Percentiles rank a stretch among this genome's conserved stretches.
phyloP scores from a whole-genome alignment of 2,888 invertebrate species.

The Prosapia bicincta region DNA sequence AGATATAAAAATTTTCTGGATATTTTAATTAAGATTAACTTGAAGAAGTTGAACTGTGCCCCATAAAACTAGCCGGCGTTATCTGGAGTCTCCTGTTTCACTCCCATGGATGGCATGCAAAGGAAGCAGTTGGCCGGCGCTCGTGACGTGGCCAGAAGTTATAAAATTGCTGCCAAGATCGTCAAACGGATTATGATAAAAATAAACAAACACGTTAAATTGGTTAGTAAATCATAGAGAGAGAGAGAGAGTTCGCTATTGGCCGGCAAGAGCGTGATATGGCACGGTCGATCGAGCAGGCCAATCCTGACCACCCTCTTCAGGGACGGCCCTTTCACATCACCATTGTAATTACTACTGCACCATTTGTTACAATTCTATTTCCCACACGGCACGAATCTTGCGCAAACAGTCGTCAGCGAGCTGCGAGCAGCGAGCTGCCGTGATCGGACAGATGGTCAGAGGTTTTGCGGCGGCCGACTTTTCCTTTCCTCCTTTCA shows the following conservation, averaged over 20 bases:
- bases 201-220: constrained; percentile 2
- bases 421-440: too few relatives aligned
- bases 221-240: background rate
- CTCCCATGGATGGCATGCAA: background rate
- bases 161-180: background rate
- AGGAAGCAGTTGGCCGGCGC: background rate
- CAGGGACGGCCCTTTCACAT: constrained; percentile 5
- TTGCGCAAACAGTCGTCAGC: constrained; percentile 16
- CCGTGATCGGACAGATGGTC: constrained; percentile 15
- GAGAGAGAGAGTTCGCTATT: constrained; percentile 3
- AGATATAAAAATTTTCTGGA: too few relatives aligned
- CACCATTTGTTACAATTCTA: constrained; percentile 25
- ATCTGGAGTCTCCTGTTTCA: too few relatives aligned
- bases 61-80: too few relatives aligned
- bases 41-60: too few relatives aligned
- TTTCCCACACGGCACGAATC: constrained; percentile 14
- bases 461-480: background rate
- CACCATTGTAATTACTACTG: constrained; percentile 19
- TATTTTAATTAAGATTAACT: too few relatives aligned
- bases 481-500: background rate
- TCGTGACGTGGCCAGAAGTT: background rate
- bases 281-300: constrained; percentile 24
- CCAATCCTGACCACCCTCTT: constrained; percentile 5
- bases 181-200: constrained; percentile 2
- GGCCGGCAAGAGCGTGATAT: constrained; percentile 20